phyloP scores from a whole-genome alignment of 2,797 vertebrate genomes.

The Leuciscus waleckii region DNA sequence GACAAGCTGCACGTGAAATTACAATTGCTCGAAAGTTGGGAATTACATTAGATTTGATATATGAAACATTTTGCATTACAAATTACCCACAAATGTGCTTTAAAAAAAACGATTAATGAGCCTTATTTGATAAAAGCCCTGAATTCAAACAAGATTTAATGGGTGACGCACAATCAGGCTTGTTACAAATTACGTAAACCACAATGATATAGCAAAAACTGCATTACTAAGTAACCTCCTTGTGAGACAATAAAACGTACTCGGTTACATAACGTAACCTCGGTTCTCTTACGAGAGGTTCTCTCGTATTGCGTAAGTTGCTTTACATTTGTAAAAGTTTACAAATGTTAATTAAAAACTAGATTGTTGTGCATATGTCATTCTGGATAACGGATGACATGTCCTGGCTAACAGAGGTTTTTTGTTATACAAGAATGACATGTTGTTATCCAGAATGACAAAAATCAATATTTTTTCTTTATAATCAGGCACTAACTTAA shows the following conservation, averaged over 20 bases:
- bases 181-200: neutral
- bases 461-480: no score
- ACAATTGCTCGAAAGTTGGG: neutral
- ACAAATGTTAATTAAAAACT: no score
- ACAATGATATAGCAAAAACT: constrained; percentile 10
- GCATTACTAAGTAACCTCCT: constrained; percentile 2
- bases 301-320: no score
- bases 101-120: neutral
- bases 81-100: neutral
- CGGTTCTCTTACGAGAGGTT: no score
- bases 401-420: no score
- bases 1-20: neutral
- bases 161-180: neutral
- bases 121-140: neutral
- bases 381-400: no score
- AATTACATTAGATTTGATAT: neutral
- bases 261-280: no score
- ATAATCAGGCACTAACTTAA: no score
- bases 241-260: neutral
- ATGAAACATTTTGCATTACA: neutral
- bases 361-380: no score
- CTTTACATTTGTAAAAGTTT: no score
- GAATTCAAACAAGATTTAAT: constrained; percentile 1
- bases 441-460: no score
- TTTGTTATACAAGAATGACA: no score